Base-by-base conservation (phyloP, 1,140 invertebrate species). In the Eubasilissa regina region DNA sequence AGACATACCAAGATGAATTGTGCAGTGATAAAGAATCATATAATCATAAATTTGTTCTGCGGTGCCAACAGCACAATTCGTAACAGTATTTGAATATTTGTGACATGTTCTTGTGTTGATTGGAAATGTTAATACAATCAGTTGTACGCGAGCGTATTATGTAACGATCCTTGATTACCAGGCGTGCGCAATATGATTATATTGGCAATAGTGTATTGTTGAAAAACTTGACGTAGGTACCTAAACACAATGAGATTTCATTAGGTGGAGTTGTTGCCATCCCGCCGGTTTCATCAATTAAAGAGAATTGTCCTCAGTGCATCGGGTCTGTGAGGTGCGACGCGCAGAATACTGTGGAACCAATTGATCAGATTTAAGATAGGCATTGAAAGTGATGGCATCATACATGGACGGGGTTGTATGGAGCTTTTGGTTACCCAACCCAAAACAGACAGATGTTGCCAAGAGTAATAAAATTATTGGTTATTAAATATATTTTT, bases 291-390 rank as follows among this genome's bases (percentile, higher is more conserved):
- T 45, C 15, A 8, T 53, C 68, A 72, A 72, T 72, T 72, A 51
- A 47, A 21, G 44, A 48, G 17, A 15, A 72, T 72, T 72, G 68
- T 72, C 68, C 45, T 53, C 15, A 17, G 9, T 7, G 68, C 15
- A 53, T 51, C n/a, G 35, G 60, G 35, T 53, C 15, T 53, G 12
- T 25, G 60, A 72, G 19, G 19, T 53, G 47, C 45, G 19, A 51
- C 21, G 48, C 45, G 68, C 48, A 51, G 25, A 3, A 3, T 35
- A 6, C 25, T 35, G 25, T 35, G 25, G 48, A 72, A 72, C 68
- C 45, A 72, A 72, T 72, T 51, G 68, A 72, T 72, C 44, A 72
- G 68, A 72, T 72, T 15, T 72, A 0, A 17, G 68, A 72, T 72
- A 72, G 51, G 13, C 12, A 19, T 19, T 15, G 17, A 58, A 58